Evolutionary conservation across 2,888 invertebrate species (phyloP), one percentile per base, ranked within the genome.

Genomic region (Corythucha ciliata): DNA sequence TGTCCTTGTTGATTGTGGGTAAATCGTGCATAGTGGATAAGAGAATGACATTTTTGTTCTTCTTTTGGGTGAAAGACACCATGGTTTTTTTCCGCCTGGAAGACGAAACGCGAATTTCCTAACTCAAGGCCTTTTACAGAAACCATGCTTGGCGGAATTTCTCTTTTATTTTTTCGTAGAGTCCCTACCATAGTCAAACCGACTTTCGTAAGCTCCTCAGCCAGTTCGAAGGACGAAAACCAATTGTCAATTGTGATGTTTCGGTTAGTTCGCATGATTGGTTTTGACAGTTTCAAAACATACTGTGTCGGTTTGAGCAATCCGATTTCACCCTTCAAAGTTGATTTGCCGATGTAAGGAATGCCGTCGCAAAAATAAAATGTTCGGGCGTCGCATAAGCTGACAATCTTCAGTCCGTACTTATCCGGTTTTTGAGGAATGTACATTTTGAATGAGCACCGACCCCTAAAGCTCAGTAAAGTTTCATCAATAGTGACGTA

Each of bases 121-220:
- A 10, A 22, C 18, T 32, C 42, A 16, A 42, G 42, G 34, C 32
- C 50, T 27, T 22, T n/a, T 24, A 22, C 33, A 51, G 21, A n/a
- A 36, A 29, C n/a, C n/a, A n/a, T n/a, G n/a, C n/a, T n/a, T 21
- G 60, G 61, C 57, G 64, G 65, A 48, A 65, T 53, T 48, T 63
- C 60, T 40, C 48, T 49, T 57, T 63, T 64, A 44, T 63, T 55
- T 33, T 37, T 37, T 14, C 21, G 53, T 33, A 61, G 34, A 18
- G 62, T 62, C 39, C 58, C 62, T 45, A 60, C 51, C 27, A 61
- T 48, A 47, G 58, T 62, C 24, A 59, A 49, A 53, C 57, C 57
- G 7, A 25, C 34, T 22, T 34, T 22, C 5, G 12, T 12, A 10
- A 50, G 34, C n/a, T 32, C 46, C 4, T 52, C 37, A 7, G 21